Evolutionary conservation across 2,113 vertebrate species (phyloP).

Genomic region (Labrus mixtus): DNA sequence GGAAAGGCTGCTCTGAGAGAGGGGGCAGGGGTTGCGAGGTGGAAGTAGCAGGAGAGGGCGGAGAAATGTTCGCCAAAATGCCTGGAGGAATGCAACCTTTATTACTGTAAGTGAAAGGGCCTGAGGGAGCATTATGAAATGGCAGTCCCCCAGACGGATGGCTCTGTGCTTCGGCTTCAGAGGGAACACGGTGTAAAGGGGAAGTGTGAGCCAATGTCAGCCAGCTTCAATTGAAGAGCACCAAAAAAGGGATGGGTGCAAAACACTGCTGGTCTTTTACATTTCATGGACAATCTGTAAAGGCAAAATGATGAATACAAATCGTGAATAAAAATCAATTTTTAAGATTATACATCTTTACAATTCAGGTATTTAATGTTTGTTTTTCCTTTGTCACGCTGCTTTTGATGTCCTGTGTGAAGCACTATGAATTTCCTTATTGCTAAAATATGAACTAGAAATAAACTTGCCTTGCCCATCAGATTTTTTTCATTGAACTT

Average conservation of each 20-base stretch:
- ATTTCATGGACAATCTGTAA: too few relatives aligned
- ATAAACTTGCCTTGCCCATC: too few relatives aligned
- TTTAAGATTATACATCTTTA: not conserved
- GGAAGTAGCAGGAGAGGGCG: constrained; percentile 47
- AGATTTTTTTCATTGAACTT: too few relatives aligned
- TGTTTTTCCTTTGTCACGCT: too few relatives aligned
- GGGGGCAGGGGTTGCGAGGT: constrained; percentile 56
- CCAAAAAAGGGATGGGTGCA: not conserved
- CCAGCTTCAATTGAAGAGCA: not conserved
- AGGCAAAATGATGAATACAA: too few relatives aligned
- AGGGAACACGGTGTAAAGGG: not conserved
- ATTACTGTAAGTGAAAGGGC: constrained; percentile 70
- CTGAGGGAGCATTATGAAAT: constrained; percentile 48
- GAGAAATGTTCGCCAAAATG: constrained; percentile 58
- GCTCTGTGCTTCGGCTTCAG: too few relatives aligned
- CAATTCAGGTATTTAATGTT: too few relatives aligned
- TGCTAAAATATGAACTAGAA: too few relatives aligned
- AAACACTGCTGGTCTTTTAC: not conserved
- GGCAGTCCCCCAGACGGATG: not conserved
- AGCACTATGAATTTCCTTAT: too few relatives aligned
- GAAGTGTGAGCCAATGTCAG: constrained; percentile 7
- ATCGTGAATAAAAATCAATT: too few relatives aligned
- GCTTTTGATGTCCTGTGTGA: too few relatives aligned
- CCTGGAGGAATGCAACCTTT: constrained; percentile 70
- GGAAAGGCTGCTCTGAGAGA: constrained; percentile 49